Evolutionary conservation across 1,140 invertebrate species (phyloP).

Genomic region (Papilio polyxenes): DNA sequence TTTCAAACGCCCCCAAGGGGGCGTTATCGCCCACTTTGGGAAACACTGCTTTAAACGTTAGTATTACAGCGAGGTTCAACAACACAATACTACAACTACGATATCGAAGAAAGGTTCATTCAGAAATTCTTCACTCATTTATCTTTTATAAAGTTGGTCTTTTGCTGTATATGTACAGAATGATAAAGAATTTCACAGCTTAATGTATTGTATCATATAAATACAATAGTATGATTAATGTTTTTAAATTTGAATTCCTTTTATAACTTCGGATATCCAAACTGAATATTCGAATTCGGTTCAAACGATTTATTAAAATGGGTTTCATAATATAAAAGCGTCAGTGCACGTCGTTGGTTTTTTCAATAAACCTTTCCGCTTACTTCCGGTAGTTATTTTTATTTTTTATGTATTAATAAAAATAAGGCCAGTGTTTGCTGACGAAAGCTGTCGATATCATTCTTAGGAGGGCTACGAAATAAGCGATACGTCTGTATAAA

Average conservation of each 20-base stretch:
- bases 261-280: not conserved
- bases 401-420: conserved; percentile 33
- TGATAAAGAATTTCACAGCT: no score
- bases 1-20: no score
- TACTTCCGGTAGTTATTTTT: conserved; percentile 31
- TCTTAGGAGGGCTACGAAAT: conserved; percentile 44
- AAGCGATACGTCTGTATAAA: conserved; percentile 26
- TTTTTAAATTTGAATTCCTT: conserved; percentile 3
- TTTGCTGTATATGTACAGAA: no score
- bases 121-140: no score
- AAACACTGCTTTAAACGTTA: no score
- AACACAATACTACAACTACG: no score
- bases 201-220: not conserved
- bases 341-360: conserved; percentile 9
- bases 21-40: no score
- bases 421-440: conserved; percentile 17
- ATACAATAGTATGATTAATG: not conserved
- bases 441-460: conserved; percentile 44
- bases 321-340: not conserved
- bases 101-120: no score
- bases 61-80: no score
- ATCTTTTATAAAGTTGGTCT: no score
- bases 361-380: conserved; percentile 19
- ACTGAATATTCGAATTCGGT: not conserved
- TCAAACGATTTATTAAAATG: conserved; percentile 12